These are phyloP conservation scores for Trachythela sp. DNA, from an alignment of 64 coral and sea anemone species.

Conservation along the genomic window DNA sequence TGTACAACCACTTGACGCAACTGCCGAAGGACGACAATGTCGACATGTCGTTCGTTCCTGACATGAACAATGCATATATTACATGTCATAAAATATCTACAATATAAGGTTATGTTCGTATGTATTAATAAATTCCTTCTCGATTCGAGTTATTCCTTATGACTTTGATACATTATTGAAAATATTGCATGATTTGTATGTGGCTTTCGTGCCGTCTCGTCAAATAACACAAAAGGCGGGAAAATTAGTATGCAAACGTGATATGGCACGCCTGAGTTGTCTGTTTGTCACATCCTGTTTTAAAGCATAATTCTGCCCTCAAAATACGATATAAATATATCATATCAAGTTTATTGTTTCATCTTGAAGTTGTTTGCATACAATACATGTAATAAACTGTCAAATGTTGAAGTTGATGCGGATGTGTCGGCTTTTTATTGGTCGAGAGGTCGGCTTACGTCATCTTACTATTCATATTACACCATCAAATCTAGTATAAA, in stretches of 20 bases:
- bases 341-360: neutral
- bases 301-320: neutral
- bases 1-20: too few relatives aligned
- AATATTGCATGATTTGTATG: too few relatives aligned
- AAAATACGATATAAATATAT: neutral
- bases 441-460: neutral
- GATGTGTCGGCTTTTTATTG: neutral
- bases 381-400: neutral
- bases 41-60: too few relatives aligned
- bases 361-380: neutral
- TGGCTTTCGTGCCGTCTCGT: neutral
- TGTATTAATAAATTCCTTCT: too few relatives aligned
- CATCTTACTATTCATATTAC: neutral
- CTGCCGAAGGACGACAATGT: too few relatives aligned
- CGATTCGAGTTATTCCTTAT: too few relatives aligned
- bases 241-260: neutral
- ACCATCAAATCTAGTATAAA: neutral
- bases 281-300: neutral
- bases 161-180: too few relatives aligned
- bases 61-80: too few relatives aligned
- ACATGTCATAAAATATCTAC: too few relatives aligned
- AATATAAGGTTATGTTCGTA: too few relatives aligned
- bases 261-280: neutral
- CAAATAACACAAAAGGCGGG: neutral
- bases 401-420: neutral